phyloP scores from a whole-genome alignment of 1,140 invertebrate genomes.

The Lucilia sericata region DNA sequence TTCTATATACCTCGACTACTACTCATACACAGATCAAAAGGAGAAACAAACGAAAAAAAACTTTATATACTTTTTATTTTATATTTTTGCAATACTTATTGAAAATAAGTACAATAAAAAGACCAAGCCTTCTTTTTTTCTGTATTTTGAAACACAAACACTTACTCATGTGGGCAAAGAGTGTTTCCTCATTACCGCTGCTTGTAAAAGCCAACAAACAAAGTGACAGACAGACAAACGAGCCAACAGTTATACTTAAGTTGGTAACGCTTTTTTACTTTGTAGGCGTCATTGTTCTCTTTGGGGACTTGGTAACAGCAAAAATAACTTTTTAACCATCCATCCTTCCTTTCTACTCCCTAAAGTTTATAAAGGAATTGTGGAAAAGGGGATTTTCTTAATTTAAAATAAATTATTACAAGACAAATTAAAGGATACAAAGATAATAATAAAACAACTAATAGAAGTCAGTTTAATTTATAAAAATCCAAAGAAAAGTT shows the following conservation, averaged over 20 bases:
- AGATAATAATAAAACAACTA: no score
- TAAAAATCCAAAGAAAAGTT: no score
- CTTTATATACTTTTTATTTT: neutral
- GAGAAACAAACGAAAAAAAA: neutral
- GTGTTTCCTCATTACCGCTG: neutral
- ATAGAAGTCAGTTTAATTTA: no score
- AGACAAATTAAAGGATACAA: no score
- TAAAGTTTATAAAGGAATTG: neutral
- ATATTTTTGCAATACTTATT: neutral
- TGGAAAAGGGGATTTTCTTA: neutral
- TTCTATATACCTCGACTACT: neutral
- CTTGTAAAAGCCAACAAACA: neutral
- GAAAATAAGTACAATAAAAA: neutral
- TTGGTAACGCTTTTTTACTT: neutral
- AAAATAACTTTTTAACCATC: no score
- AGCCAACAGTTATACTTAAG: neutral
- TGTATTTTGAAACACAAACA: no score
- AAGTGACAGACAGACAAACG: neutral
- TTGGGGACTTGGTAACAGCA: neutral
- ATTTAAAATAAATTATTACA: neutral
- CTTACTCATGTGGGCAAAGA: neutral
- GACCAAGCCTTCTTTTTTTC: neutral
- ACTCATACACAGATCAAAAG: neutral
- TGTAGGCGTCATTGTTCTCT: constrained; percentile 5
- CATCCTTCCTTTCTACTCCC: neutral